phyloP scores from a whole-genome alignment of 1,140 invertebrate genomes.

The Drosophila pallidifrons region DNA sequence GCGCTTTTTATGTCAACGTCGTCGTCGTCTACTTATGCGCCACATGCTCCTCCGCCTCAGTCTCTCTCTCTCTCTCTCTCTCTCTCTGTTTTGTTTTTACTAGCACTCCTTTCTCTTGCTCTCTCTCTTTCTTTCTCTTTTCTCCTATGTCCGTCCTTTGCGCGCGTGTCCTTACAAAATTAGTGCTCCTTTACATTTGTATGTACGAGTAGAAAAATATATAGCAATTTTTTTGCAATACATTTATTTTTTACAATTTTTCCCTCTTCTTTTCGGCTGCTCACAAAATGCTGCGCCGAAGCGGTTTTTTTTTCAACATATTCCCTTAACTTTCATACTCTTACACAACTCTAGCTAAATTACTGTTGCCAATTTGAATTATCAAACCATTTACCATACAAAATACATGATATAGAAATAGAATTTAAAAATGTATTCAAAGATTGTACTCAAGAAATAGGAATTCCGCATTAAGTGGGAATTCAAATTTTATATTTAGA shows the following conservation, averaged over 20 bases:
- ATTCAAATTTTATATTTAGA: too few relatives aligned
- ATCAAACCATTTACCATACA: too few relatives aligned
- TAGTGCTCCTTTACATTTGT: conserved; percentile 71
- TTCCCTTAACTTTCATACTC: conserved; percentile 25
- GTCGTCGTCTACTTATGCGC: conserved; percentile 73
- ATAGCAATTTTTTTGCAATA: conserved; percentile 70
- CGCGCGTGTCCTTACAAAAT: conserved; percentile 79
- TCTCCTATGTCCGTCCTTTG: conserved; percentile 51
- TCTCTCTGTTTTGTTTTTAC: too few relatives aligned
- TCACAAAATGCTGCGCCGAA: conserved; percentile 23
- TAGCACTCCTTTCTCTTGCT: neutral
- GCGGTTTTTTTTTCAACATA: conserved; percentile 31
- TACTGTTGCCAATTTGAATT: neutral
- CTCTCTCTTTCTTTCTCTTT: conserved; percentile 11
- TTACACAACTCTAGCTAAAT: neutral
- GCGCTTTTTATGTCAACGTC: conserved; percentile 69
- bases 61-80: neutral
- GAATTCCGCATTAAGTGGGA: too few relatives aligned
- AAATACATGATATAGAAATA: too few relatives aligned
- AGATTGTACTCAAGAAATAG: too few relatives aligned
- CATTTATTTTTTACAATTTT: conserved; percentile 56
- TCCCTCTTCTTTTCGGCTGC: conserved; percentile 42
- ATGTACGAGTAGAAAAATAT: conserved; percentile 54
- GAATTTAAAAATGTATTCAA: too few relatives aligned
- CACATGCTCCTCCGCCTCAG: conserved; percentile 54